Evolutionary conservation across 2,113 vertebrate genomes (phyloP).

Genomic region (Apeltes quadracus): DNA sequence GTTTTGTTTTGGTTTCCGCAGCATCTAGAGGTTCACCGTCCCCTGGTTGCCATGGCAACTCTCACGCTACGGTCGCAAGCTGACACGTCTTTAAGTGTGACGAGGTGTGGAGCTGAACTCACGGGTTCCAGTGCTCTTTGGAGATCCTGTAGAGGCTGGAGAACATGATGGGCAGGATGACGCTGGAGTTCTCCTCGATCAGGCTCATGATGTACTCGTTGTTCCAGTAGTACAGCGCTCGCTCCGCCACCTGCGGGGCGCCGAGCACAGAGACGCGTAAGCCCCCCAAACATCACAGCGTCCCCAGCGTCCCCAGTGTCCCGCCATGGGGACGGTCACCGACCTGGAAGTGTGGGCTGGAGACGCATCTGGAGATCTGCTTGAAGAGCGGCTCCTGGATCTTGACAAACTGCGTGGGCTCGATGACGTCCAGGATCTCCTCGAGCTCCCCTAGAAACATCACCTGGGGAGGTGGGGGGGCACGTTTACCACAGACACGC

Average conservation of each 20-base stretch:
- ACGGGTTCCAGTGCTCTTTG: constrained; percentile 99
- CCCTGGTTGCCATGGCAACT: too few species aligned
- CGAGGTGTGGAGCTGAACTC: constrained; percentile 61
- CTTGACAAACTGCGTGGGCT: constrained; percentile 97
- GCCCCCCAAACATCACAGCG: neutral
- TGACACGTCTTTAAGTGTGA: too few species aligned
- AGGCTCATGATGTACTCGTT: constrained; percentile 99
- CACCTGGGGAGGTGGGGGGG: constrained; percentile 80
- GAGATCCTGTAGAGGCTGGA: constrained; percentile 99
- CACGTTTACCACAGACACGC: neutral
- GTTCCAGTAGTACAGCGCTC: constrained; percentile 99
- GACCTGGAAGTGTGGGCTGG: constrained; percentile 99
- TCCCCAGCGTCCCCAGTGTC: too few species aligned
- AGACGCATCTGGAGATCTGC: constrained; percentile 98
- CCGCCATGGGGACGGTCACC: constrained; percentile 31
- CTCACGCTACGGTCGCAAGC: too few species aligned
- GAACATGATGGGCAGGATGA: constrained; percentile 99
- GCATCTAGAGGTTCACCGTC: too few species aligned
- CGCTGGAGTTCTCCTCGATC: constrained; percentile 98
- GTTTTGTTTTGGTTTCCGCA: too few species aligned
- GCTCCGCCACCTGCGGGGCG: constrained; percentile 89
- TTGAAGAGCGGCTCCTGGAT: constrained; percentile 99
- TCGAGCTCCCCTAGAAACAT: constrained; percentile 99
- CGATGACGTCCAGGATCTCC: constrained; percentile 98
- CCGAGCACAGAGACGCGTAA: neutral